These are phyloP conservation scores for Cyanoramphus novaezelandiae DNA, from an alignment of 2,113 vertebrate species.

Conservation along the genomic window DNA sequence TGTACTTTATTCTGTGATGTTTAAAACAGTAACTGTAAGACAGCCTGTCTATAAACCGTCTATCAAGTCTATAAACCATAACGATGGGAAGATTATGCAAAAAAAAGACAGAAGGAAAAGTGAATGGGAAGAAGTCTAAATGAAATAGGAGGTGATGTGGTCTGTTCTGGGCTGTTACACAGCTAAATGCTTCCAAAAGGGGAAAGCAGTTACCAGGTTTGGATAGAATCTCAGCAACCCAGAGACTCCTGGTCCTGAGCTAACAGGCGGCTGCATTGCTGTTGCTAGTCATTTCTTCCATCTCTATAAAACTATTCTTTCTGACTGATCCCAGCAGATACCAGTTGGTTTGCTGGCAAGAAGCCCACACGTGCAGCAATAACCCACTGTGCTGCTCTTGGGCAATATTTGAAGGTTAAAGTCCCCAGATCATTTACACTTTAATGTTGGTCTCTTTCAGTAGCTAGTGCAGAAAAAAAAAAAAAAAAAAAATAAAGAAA, in stretches of 20 bases:
- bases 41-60: background rate
- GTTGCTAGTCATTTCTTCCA: background rate
- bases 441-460: background rate
- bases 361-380: background rate
- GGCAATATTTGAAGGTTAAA: background rate
- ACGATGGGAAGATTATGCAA: background rate
- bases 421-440: background rate
- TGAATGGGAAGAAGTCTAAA: background rate
- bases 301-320: background rate
- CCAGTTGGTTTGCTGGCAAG: background rate
- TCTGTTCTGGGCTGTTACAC: rapidly evolving
- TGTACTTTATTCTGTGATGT: background rate
- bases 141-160: background rate
- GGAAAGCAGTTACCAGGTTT: background rate
- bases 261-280: background rate
- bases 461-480: background rate
- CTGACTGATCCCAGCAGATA: background rate
- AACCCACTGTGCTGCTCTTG: background rate
- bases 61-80: background rate
- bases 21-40: background rate
- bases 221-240: background rate
- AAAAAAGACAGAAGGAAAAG: background rate
- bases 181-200: background rate
- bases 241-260: background rate
- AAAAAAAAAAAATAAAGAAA: background rate